These are phyloP conservation scores for Scalopus aquaticus DNA, from an alignment of 2,113 vertebrate species.

Conservation along the genomic window DNA sequence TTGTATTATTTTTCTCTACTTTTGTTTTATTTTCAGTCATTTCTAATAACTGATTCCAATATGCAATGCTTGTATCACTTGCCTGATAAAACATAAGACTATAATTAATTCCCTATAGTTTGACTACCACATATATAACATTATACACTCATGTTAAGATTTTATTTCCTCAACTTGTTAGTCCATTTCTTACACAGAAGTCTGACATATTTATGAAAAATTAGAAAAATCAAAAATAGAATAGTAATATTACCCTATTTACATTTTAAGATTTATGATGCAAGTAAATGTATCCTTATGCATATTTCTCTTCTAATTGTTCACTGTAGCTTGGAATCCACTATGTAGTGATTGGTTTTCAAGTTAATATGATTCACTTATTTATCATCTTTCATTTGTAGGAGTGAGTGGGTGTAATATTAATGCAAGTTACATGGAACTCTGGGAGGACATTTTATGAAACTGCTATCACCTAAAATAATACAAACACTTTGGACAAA, in stretches of 20 bases:
- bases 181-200: background rate
- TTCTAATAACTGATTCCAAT: background rate
- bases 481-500: slow-evolving; percentile 37
- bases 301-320: background rate
- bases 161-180: background rate
- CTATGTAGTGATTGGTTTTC: background rate
- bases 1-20: background rate
- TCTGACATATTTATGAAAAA: background rate
- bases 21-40: background rate
- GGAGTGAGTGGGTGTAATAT: slow-evolving; percentile 15
- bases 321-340: background rate
- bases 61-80: background rate
- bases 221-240: background rate
- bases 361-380: background rate
- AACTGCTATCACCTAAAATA: slow-evolving; percentile 53
- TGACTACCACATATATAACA: background rate
- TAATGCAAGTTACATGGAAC: slow-evolving; percentile 5
- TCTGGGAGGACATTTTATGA: slow-evolving; percentile 30
- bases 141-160: background rate
- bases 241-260: background rate
- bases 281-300: background rate
- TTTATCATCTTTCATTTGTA: background rate
- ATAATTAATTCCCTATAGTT: background rate
- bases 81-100: background rate
- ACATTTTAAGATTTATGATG: background rate